Evolutionary conservation across 2,113 vertebrate species (phyloP).

Genomic region (Brachirus orientalis): DNA sequence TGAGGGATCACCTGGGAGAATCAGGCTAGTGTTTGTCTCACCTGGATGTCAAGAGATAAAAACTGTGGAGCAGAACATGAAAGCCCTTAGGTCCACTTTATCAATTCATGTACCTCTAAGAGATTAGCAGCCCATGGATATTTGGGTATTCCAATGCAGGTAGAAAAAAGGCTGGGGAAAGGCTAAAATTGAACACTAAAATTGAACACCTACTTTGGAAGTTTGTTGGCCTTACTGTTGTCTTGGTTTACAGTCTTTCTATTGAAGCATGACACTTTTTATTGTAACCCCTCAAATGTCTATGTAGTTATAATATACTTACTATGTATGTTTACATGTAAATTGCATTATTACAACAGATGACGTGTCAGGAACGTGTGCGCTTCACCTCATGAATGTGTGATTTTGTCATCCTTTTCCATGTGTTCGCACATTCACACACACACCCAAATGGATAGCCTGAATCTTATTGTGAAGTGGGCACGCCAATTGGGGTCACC

Average conservation of each 20-base stretch:
- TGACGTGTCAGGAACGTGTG: conserved; percentile 11
- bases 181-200: background rate
- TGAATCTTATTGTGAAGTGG: conserved; percentile 67
- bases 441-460: conserved; percentile 10
- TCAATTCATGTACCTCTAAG: conserved; percentile 65
- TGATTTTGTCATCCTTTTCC: conserved; percentile 8
- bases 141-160: conserved; percentile 38
- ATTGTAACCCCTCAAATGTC: background rate
- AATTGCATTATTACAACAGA: conserved; percentile 47
- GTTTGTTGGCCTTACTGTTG: conserved; percentile 17
- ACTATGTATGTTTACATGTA: conserved; percentile 22
- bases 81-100: conserved; percentile 69
- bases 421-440: conserved; percentile 2
- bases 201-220: conserved; percentile 49
- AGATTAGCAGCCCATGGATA: conserved; percentile 59
- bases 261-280: background rate
- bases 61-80: conserved; percentile 59
- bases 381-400: conserved; percentile 14
- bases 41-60: conserved; percentile 52
- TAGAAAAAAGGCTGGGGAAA: conserved; percentile 26
- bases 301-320: background rate
- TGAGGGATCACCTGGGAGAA: conserved; percentile 25
- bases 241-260: conserved; percentile 1
- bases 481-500: conserved; percentile 71
- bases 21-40: conserved; percentile 47